Evolutionary conservation across 2,888 invertebrate species (phyloP), one percentile per base, ranked within the genome.

Genomic region (Spilarctia lutea): DNA sequence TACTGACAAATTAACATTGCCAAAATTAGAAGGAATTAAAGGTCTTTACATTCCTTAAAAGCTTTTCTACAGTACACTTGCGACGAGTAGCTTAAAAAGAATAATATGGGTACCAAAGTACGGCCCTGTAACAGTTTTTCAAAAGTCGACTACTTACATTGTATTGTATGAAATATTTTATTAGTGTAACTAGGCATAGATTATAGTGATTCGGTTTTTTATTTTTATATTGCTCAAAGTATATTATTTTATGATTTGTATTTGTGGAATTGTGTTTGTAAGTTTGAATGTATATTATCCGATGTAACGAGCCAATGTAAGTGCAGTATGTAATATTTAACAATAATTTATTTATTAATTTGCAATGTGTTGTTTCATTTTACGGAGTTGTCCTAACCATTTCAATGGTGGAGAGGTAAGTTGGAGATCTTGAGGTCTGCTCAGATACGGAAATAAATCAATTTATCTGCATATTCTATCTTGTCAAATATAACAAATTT

Each of bases 291-390:
- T 95, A 93, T 94, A 93, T 89, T 93, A 88, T 92, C 92, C 88
- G 91, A 90, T 93, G 91, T 94, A 94, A 92, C 92, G 93, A 92
- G 91, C 93, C 93, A 91, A 90, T 94, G 91, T 94, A 94, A 93
- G 94, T 92, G 94, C 94, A 94, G 94, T 95, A 94, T 94, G 93
- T 94, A 90, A 94, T 94, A 95, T 95, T 94, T 92, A 95, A 94
- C 94, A 94, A 95, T 94, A 94, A 96, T 96, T 96, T 96, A 96
- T 96, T 96, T 96, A 96, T 96, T 96, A 92, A 95, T 96, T 96
- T 96, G 95, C 95, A 84, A 85, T 85, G 73, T 83, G 89, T 89
- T 88, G 89, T 88, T 89, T 91, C 85, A 88, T 87, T 90, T 48
- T 3, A 27, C 30, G 13, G 13, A 39, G n/a, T 71, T 42, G 24